Evolutionary conservation across 2,888 invertebrate genomes (phyloP).

Genomic region (Trisateles emortualis): DNA sequence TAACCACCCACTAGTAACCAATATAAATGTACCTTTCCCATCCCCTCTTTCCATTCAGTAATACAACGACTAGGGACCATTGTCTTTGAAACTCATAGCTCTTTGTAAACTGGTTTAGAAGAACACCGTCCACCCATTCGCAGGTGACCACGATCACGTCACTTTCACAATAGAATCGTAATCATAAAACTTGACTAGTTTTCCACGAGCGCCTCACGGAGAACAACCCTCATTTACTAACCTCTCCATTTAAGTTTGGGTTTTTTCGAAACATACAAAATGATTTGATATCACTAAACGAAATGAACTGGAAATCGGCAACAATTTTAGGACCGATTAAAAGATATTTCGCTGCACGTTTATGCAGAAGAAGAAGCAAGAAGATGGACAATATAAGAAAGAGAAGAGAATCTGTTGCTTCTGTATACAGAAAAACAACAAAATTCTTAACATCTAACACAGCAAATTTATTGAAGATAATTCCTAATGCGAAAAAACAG

Average conservation of each 20-base stretch:
- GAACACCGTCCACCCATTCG: conserved; percentile 66
- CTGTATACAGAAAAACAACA: conserved; percentile 78
- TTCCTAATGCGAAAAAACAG: conserved; percentile 66
- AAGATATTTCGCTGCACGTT: conserved; percentile 41
- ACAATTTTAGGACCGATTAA: conserved; percentile 52
- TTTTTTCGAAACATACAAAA: conserved; percentile 49
- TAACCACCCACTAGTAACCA: conserved; percentile 64
- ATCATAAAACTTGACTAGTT: conserved; percentile 74
- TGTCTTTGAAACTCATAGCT: conserved; percentile 37
- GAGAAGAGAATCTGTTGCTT: conserved; percentile 76
- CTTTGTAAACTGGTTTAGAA: conserved; percentile 57
- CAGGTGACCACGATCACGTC: conserved; percentile 75
- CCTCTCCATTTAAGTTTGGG: conserved; percentile 26
- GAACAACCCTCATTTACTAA: conserved; percentile 59
- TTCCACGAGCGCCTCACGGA: conserved; percentile 57
- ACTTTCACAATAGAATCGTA: conserved; percentile 72
- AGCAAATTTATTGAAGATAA: conserved; percentile 70
- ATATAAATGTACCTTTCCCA: conserved; percentile 50
- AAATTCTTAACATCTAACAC: conserved; percentile 76
- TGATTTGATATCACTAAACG: conserved; percentile 32
- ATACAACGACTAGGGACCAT: conserved; percentile 27
- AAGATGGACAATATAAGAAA: conserved; percentile 63
- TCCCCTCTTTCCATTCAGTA: conserved; percentile 33
- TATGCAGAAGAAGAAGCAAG: conserved; percentile 51
- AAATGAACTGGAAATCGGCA: conserved; percentile 37